Base-by-base conservation (phyloP, 2,888 invertebrate species). In the Phortica magna region DNA sequence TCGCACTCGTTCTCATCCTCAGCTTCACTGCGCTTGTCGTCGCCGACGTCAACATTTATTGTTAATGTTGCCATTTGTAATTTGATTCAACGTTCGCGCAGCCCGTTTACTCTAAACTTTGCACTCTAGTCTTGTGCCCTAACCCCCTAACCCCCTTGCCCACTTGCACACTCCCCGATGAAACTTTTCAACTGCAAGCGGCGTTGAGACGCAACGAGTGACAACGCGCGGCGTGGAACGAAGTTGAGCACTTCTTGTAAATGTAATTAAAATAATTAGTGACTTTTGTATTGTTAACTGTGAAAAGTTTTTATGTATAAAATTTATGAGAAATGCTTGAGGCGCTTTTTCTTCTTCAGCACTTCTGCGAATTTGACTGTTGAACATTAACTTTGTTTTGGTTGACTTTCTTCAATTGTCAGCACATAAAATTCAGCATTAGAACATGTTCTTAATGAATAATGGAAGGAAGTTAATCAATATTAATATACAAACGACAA, bases 181-280 rank as follows among this genome's bases (percentile, higher is more conserved):
- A 48, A 22, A 61, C 61, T 22, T 61, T 61, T 61, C 61, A 61
- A 22, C 17, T 17, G n/a, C 61, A 31, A 31, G 31, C 2, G 31
- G 31, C 5, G 31, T 31, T 31, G 31, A 31, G 31, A 31, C 31
- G 31, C 1, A 3, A 31, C 31, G 31, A 31, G n/a, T n/a, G 31
- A 31, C 31, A 31, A 31, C 3, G 5, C 31, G 31, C 31, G 31
- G 31, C 2, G 31, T 31, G 31, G 5, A 31, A 4, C 5, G 31
- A 31, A 31, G 31, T 22, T 17, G 22, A 22, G 22, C 7, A 61
- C 61, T 61, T 61, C 22, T 61, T 17, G 17, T 39, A 68, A 68
- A 68, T 68, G 68, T 68, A 68, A 68, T 68, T 68, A 68, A 68
- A 68, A 68, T 68, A 68, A 68, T 68, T 68, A 68, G 68, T 39